A percentile compares a stretch with the other conserved stretches of the same genome.
phyloP scores from a whole-genome alignment of 2,888 invertebrate genomes.

The Cephus sareptanus region DNA sequence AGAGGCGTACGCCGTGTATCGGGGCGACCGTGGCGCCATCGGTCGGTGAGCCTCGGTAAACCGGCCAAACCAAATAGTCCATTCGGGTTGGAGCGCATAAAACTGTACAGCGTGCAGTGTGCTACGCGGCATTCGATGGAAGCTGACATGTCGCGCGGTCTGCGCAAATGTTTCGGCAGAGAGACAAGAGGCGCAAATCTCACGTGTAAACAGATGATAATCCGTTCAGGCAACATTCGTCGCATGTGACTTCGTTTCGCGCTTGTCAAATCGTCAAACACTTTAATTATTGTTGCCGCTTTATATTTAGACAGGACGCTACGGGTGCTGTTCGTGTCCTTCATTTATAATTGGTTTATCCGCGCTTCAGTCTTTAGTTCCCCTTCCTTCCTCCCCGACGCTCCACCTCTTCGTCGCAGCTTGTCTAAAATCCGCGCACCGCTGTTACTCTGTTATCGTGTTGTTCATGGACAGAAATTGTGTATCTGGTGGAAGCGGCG shows the following conservation, averaged over 20 bases:
- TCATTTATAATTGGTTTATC: conserved; percentile 20
- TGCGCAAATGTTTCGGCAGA: neutral
- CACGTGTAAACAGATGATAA: conserved; percentile 46
- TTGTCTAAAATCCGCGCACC: conserved; percentile 22
- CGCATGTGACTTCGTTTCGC: conserved; percentile 51
- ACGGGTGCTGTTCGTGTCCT: conserved; percentile 25
- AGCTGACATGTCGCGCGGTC: neutral
- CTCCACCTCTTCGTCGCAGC: conserved; percentile 26
- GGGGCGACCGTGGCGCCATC: neutral
- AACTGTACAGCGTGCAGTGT: neutral
- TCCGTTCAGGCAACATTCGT: conserved; percentile 43
- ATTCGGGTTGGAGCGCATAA: neutral
- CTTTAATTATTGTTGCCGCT: conserved; percentile 49
- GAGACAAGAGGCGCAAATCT: conserved; percentile 34
- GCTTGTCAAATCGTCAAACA: conserved; percentile 52
- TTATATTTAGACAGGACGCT: conserved; percentile 43
- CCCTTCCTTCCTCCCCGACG: conserved; percentile 20
- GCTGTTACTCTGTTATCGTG: neutral
- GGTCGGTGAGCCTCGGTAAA: neutral
- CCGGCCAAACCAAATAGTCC: neutral
- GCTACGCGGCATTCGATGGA: neutral
- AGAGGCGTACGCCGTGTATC: neutral
- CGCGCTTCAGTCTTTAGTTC: conserved; percentile 11
- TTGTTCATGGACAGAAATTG: neutral
- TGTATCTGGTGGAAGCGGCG: neutral